Evolutionary conservation across 1,140 invertebrate genomes (phyloP).

Genomic region (Cardiocondyla obscurior): DNA sequence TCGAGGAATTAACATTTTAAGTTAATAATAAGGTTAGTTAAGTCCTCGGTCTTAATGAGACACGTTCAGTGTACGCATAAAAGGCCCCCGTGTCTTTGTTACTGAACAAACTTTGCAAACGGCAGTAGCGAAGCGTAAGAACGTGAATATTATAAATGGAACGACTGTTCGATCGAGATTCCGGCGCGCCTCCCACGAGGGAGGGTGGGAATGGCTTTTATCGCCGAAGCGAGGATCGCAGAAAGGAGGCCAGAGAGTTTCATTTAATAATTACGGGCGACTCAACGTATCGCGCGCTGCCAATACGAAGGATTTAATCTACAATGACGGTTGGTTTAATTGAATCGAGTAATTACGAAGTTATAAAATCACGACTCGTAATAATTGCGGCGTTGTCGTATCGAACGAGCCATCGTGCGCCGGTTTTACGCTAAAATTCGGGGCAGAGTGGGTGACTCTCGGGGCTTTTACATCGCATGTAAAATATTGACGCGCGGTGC

Average conservation of each 20-base stretch:
- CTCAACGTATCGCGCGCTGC: constrained; percentile 30
- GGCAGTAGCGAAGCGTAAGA: constrained; percentile 17
- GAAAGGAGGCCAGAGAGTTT: constrained; percentile 45
- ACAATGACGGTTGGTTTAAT: constrained; percentile 49
- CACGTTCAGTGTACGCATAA: background rate
- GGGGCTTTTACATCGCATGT: constrained; percentile 5
- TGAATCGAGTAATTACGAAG: constrained; percentile 52
- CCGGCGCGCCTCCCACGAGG: background rate
- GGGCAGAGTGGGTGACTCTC: background rate
- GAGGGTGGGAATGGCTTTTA: constrained; percentile 25
- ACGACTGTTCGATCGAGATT: constrained; percentile 31
- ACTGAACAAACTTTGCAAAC: constrained; percentile 5
- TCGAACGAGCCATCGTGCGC: background rate
- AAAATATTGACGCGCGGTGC: constrained; percentile 34
- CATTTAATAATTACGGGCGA: constrained; percentile 48
- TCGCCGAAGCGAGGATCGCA: constrained; percentile 22
- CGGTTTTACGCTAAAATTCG: background rate
- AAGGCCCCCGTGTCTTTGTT: background rate
- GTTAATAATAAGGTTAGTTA: background rate
- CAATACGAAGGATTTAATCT: constrained; percentile 48
- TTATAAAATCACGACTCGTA: constrained; percentile 49
- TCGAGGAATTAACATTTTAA: background rate
- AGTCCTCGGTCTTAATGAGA: background rate
- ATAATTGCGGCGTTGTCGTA: constrained; percentile 43
- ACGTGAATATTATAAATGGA: constrained; percentile 21